Percentiles rank a stretch among this genome's conserved stretches.
phyloP scores from a whole-genome alignment of 2,888 invertebrate genomes.

The Myathropa florea region DNA sequence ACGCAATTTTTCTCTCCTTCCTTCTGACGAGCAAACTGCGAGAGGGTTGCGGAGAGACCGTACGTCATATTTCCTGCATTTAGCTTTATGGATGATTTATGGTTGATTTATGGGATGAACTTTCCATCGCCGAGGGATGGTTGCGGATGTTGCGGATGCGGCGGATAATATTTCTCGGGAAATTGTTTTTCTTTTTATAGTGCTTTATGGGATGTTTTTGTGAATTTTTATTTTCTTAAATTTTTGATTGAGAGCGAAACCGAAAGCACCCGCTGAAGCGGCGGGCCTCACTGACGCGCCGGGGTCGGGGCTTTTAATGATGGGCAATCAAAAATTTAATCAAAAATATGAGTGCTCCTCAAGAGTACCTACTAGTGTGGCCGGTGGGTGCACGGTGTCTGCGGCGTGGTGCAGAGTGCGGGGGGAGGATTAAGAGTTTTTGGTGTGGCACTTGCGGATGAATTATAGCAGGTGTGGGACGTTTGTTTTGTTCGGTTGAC shows the following conservation, averaged over 20 bases:
- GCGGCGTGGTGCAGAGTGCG: not conserved
- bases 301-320: constrained; percentile 2
- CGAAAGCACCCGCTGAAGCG: not conserved
- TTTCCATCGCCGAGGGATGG: not conserved
- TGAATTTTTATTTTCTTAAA: not conserved
- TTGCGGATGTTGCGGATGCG: not conserved
- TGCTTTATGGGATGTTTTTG: constrained; percentile 14
- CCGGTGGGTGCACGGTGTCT: not conserved
- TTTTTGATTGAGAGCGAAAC: not conserved
- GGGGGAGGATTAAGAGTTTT: not conserved
- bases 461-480: not conserved
- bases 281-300: not conserved
- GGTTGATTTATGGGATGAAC: constrained; percentile 1
- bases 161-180: not conserved
- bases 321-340: constrained; percentile 29
- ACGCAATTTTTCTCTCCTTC: not conserved
- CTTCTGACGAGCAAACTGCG: not conserved
- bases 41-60: not conserved
- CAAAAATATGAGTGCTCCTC: constrained; percentile 5
- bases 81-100: constrained; percentile 23
- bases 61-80: not conserved
- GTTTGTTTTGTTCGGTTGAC: not conserved
- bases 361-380: not conserved
- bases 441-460: not conserved
- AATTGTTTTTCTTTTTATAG: constrained; percentile 12